Base-by-base conservation (phyloP, 1,140 invertebrate species). In the Eriocheir sinensis region DNA sequence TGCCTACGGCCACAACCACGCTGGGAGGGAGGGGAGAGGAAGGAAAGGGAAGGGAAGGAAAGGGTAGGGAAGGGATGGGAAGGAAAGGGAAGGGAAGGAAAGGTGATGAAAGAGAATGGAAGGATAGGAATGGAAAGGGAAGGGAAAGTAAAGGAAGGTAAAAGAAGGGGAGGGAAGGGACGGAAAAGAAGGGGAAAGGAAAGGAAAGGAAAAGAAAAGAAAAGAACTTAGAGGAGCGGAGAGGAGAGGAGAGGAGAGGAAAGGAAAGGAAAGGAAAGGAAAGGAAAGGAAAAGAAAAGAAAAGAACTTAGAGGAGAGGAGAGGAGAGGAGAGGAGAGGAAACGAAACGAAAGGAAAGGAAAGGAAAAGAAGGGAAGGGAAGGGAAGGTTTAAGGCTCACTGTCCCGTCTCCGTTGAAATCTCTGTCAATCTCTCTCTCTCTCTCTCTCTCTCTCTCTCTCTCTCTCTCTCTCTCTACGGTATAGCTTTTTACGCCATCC, bases 351-450 rank as follows among this genome's bases (percentile, higher is more conserved):
- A n/a, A n/a, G 80, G 80, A 30, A n/a, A n/a, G 44, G 80, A n/a
- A 36, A 30, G 80, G n/a, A n/a, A n/a, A 0, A 21, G 80, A 12
- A 9, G n/a, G 30, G 30, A 34, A 30, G n/a, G 85, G 85, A 30
- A 86, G 85, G 41, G 36, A 86, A 86, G 38, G 85, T 30, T 38
- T 21, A n/a, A 21, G 60, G 60, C 60, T 72, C 60, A 72, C 60
- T 72, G 27, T 72, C 60, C 60, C 21, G 60, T 72, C 60, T 72
- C 21, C 60, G 60, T 72, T 72, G 60, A 72, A 72, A 72, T 72
- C 60, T 72, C 21, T 72, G 21, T 72, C 27, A n/a, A n/a, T n/a
- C n/a, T n/a, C n/a, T n/a, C n/a, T n/a, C n/a, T n/a, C n/a, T n/a
- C n/a, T n/a, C n/a, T n/a, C n/a, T n/a, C n/a, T n/a, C n/a, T n/a